Base-by-base conservation (phyloP, 1,140 invertebrate species). In the Aphelenchoides besseyi region DNA sequence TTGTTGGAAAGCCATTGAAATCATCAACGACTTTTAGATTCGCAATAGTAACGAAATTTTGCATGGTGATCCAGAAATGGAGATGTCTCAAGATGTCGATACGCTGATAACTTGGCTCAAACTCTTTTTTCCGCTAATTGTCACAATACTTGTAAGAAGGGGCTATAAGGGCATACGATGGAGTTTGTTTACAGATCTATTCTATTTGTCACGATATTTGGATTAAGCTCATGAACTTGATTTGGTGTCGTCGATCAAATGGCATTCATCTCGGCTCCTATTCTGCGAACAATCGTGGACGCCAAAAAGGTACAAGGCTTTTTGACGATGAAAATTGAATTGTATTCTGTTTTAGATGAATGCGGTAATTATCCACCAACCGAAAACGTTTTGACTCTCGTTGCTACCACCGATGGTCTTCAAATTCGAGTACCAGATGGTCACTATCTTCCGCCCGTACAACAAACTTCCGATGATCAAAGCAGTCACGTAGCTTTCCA, bases 111-210 rank as follows among this genome's bases (percentile, higher is more conserved):
- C 72, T 12, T 74, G 59, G 57, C 23, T 74, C 3, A 77, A 54
- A 53, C 48, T 77, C 48, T 77, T 77, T 36, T 77, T 68, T 54
- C 75, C 75, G 12, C 55, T 77, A 29, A 73, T 79, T 41, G 64
- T 79, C 3, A 62, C 75, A 33, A 12, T 80, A 8, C 32, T 77
- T 32, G 73, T 74, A 18, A n/a, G 48, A 28, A n/a, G n/a, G n/a
- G n/a, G n/a, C 30, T 5, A 48, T 48, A 23, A 48, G 12, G 23
- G 23, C 41, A 48, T 48, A 16, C 41, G 23, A n/a, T n/a, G 41
- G 41, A 23, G 41, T 48, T 48, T 12, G 41, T 16, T 48, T 48
- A 16, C 54, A 74, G 74, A 76, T 77, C 30, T 36, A 73, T 8
- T 35, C 62, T n/a, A 61, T 30, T 12, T 79, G 75, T 41, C 57